These are phyloP conservation scores for Keiferia lycopersicella DNA, from an alignment of 2,888 invertebrate species.

Conservation along the genomic window DNA sequence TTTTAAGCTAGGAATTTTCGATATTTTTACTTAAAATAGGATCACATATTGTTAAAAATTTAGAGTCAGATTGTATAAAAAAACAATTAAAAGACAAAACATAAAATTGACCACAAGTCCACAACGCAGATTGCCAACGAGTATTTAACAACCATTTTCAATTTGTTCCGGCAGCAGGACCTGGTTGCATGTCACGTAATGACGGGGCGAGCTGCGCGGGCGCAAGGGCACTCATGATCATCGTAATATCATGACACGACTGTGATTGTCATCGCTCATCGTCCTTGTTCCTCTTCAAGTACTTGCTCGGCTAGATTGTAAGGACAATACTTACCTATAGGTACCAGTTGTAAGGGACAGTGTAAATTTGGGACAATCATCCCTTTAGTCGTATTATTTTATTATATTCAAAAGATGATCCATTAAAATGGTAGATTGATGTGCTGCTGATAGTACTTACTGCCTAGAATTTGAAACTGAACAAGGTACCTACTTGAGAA, in stretches of 20 bases:
- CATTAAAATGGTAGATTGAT: too few relatives aligned
- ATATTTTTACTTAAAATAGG: too few relatives aligned
- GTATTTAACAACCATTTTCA: conserved; percentile 10
- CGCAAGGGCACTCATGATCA: conserved; percentile 16
- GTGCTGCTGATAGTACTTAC: too few relatives aligned
- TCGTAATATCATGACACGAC: neutral
- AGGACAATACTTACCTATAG: neutral
- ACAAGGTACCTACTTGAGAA: too few relatives aligned
- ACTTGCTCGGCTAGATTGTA: neutral
- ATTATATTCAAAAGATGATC: too few relatives aligned
- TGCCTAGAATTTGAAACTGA: too few relatives aligned
- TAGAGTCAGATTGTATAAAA: too few relatives aligned
- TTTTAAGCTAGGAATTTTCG: too few relatives aligned
- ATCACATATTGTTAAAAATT: too few relatives aligned
- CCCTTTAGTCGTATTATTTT: too few relatives aligned
- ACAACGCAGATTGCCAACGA: neutral
- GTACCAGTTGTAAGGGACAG: too few relatives aligned
- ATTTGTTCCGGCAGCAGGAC: conserved; percentile 19
- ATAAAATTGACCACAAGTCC: neutral
- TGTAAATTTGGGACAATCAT: too few relatives aligned
- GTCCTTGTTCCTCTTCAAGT: conserved; percentile 5
- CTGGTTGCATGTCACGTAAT: conserved; percentile 21
- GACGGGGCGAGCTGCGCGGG: conserved; percentile 8
- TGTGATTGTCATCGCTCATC: neutral
- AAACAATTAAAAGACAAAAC: conserved; percentile 9